phyloP scores from a whole-genome alignment of 2,888 invertebrate genomes.

The Oxyscelio sp. region DNA sequence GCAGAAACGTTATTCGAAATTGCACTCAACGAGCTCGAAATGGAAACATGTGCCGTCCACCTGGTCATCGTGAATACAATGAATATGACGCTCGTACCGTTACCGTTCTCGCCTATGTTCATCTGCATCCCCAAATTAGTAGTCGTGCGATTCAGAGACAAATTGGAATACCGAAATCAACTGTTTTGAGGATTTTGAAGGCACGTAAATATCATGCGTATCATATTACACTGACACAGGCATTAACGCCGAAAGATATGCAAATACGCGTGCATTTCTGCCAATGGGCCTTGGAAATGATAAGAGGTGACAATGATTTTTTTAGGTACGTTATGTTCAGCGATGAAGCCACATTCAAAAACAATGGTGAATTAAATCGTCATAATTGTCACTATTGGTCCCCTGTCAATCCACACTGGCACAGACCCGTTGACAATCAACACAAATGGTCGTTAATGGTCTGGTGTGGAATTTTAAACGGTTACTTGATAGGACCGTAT shows the following conservation, averaged over 20 bases:
- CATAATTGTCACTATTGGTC: no score
- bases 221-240: conserved; percentile 52
- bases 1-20: conserved; percentile 6
- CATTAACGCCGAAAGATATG: conserved; percentile 34
- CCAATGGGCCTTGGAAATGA: conserved; percentile 28
- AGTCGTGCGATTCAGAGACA: conserved; percentile 52
- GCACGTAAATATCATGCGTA: conserved; percentile 40
- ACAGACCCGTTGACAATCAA: conserved; percentile 77
- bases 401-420: conserved; percentile 74
- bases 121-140: conserved; percentile 58
- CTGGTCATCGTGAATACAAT: conserved; percentile 33
- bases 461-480: conserved; percentile 62
- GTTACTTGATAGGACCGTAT: conserved; percentile 55
- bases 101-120: conserved; percentile 41
- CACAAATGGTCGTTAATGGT: conserved; percentile 69
- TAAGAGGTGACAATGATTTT: not conserved
- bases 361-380: conserved; percentile 30
- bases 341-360: conserved; percentile 41
- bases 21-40: conserved; percentile 27
- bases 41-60: conserved; percentile 19
- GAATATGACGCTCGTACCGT: conserved; percentile 48
- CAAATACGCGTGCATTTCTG: no score
- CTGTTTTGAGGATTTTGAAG: conserved; percentile 50
- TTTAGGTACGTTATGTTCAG: conserved; percentile 7
- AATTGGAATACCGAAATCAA: conserved; percentile 44